Base-by-base conservation (phyloP, 2,888 invertebrate genomes). In the Allophyes oxyacanthae region DNA sequence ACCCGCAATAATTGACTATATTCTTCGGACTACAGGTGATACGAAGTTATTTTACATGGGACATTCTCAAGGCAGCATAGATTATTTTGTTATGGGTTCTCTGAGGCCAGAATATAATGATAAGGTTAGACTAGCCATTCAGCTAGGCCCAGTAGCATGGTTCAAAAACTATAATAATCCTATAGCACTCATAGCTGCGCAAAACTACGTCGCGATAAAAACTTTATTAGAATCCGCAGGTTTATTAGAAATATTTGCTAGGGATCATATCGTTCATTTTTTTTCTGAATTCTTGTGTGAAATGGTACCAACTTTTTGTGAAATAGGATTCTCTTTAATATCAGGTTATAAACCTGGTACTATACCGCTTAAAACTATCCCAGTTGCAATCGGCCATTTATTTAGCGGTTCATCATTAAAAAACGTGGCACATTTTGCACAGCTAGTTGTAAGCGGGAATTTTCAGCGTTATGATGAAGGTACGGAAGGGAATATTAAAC, bases 31-130 rank as follows among this genome's bases (percentile, higher is more conserved):
- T 5, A 96, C 96, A 0, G 91, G 94, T 1, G 87, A 93, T 34
- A 67, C 92, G 0, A 88, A 95, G 54, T 65, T 97, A 0, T 95
- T 95, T 72, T 96, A 96, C 79, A 86, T 96, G 6, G 97, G 97
- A 1, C 96, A 97, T 81, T 97, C 97, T 6, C 95, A 95, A 85
- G 97, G 97, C 15, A 95, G 95, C 0, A 95, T 95, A 0, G 77
- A 88, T 36, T 95, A 95, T 72, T 95, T 92, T 64, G 94, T 95
- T 0, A 92, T 95, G 90, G 82, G 88, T 2, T 93, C 95, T 0
- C 81, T 92, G 33, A 84, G 81, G 26, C 95, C 96, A 0, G 94
- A 95, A 52, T 95, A 95, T 74, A 96, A 96, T 75, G 75, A 87
- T 0, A 96, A 95, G 82, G 87, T 96, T 9, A 87, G 86, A 33